Evolutionary conservation across 2,888 invertebrate species (phyloP).

Genomic region (Hyposoter didymator): DNA sequence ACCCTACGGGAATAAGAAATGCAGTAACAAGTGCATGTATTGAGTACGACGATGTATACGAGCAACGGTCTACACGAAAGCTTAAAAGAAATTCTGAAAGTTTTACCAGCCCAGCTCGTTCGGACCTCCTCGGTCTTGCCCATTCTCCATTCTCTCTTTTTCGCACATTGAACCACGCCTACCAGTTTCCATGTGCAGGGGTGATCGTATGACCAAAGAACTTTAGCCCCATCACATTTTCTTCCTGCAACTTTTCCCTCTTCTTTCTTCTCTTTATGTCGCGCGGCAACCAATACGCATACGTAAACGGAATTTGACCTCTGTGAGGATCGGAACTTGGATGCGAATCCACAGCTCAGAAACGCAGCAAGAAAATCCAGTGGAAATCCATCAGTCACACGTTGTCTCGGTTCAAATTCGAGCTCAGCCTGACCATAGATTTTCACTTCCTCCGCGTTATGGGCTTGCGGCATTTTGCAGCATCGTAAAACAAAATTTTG

Average conservation of each 20-base stretch:
- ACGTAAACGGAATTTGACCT: constrained; percentile 16
- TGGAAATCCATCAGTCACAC: constrained; percentile 5
- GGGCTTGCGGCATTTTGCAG: background rate
- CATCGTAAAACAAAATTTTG: no score
- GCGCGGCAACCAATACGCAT: constrained; percentile 12
- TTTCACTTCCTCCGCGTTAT: background rate
- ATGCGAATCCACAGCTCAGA: constrained; percentile 13
- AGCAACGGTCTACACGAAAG: constrained; percentile 40
- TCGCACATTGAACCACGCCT: constrained; percentile 14
- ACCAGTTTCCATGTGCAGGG: constrained; percentile 2
- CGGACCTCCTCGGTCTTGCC: constrained; percentile 24
- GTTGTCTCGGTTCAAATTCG: background rate
- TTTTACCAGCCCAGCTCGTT: constrained; percentile 71
- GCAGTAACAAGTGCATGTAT: constrained; percentile 61
- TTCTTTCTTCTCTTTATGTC: background rate
- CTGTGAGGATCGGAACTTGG: constrained; percentile 9
- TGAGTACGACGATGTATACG: constrained; percentile 65
- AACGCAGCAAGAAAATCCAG: constrained; percentile 8
- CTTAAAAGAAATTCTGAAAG: constrained; percentile 77
- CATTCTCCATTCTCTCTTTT: background rate
- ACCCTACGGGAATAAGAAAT: constrained; percentile 78
- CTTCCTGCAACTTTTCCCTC: background rate
- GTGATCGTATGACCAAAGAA: background rate
- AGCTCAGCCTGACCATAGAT: background rate
- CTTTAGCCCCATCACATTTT: background rate